Evolutionary conservation across 1,140 invertebrate genomes (phyloP).

Genomic region (Drosophila arawakana): DNA sequence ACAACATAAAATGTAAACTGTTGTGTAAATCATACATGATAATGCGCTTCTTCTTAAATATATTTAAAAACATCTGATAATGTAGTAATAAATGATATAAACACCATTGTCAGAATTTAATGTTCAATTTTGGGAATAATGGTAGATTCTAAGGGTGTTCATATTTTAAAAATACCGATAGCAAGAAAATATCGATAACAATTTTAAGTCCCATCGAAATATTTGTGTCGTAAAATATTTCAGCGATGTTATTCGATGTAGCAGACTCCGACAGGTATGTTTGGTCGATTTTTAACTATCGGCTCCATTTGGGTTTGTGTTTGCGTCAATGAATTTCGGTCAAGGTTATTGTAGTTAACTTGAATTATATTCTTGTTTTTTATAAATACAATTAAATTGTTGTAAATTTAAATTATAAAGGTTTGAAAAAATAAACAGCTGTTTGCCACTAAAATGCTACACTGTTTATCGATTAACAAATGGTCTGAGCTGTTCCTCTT

Average conservation of each 20-base stretch:
- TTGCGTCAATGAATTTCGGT: background rate
- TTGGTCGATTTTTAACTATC: background rate
- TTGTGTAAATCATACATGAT: background rate
- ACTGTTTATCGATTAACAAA: slow-evolving; percentile 36
- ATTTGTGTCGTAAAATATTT: no score
- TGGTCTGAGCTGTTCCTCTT: slow-evolving; percentile 33
- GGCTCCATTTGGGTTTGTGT: background rate
- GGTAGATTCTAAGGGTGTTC: background rate
- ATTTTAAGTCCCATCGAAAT: no score
- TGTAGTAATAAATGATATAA: slow-evolving; percentile 62
- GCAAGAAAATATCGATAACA: no score
- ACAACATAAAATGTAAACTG: background rate
- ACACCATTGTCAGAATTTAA: slow-evolving; percentile 18
- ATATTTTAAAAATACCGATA: no score
- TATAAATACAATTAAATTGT: background rate
- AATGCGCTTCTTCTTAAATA: slow-evolving; percentile 55
- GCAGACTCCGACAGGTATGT: background rate
- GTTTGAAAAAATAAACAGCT: slow-evolving; percentile 29
- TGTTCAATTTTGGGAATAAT: background rate
- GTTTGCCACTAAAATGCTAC: slow-evolving; percentile 35
- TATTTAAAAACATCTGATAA: slow-evolving; percentile 57
- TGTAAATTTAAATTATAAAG: background rate
- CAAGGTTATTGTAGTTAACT: background rate
- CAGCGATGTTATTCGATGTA: no score
- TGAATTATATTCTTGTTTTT: background rate